These are phyloP conservation scores for Eucidaris tribuloides DNA, from an alignment of 35 echinoderm and acorn worm species.

Conservation along the genomic window DNA sequence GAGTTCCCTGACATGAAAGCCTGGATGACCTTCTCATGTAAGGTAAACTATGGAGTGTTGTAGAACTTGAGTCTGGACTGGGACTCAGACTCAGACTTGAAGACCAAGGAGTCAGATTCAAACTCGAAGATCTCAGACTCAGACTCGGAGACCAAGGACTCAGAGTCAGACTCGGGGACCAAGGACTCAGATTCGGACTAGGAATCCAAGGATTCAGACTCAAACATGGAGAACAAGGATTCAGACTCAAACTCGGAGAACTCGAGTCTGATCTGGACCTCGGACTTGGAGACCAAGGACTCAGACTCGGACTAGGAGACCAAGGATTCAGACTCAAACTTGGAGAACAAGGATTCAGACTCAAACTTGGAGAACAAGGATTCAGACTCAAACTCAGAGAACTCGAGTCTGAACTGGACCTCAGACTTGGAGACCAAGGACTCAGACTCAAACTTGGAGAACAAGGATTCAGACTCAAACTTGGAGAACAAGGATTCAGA, in stretches of 20 bases:
- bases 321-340: not conserved
- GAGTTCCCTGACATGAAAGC: slow-evolving; percentile 68
- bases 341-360: not conserved
- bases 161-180: not conserved
- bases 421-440: not conserved
- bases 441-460: not conserved
- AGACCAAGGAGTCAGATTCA: not conserved
- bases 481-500: not conserved
- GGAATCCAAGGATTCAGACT: not conserved
- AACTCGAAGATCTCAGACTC: not conserved
- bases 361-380: too few species aligned
- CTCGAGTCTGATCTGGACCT: not conserved
- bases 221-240: too few species aligned
- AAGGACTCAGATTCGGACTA: not conserved
- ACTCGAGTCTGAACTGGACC: not conserved
- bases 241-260: not conserved
- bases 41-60: slow-evolving; percentile 14
- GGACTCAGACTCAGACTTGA: not conserved
- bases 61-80: not conserved
- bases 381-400: not conserved
- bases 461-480: not conserved
- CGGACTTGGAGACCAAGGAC: not conserved
- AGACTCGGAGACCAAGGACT: not conserved
- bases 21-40: slow-evolving; percentile 63
- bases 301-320: not conserved